Percentiles rank a stretch among this genome's conserved stretches.
Evolutionary conservation across 1,140 invertebrate genomes (phyloP).

Genomic region (Polypedilum pembai): DNA sequence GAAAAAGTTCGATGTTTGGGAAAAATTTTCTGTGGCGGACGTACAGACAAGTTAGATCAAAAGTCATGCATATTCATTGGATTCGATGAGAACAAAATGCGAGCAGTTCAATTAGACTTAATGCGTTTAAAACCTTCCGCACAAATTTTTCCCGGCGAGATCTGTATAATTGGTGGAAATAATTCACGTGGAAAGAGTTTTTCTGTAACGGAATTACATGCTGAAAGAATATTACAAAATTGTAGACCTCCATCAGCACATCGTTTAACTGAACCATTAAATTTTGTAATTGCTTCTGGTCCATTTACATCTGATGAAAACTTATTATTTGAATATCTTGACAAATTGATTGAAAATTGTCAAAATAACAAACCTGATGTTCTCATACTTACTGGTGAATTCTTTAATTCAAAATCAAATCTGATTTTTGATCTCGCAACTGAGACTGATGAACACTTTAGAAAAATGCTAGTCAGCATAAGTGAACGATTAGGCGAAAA

Average conservation of each 20-base stretch:
- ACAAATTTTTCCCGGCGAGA: slow-evolving; percentile 78
- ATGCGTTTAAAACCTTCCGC: slow-evolving; percentile 54
- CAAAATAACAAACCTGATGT: slow-evolving; percentile 65
- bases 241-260: slow-evolving; percentile 35
- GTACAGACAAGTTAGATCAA: slow-evolving; percentile 59
- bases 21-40: slow-evolving; percentile 56
- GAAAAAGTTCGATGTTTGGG: not conserved
- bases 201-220: slow-evolving; percentile 57
- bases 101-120: slow-evolving; percentile 51
- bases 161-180: slow-evolving; percentile 63
- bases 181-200: slow-evolving; percentile 62
- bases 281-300: slow-evolving; percentile 68
- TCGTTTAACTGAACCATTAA: slow-evolving; percentile 48
- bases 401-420: slow-evolving; percentile 53
- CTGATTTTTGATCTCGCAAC: not conserved
- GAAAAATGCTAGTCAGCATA: slow-evolving; percentile 4
- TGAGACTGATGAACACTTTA: slow-evolving; percentile 20
- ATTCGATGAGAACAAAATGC: slow-evolving; percentile 45
- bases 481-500: slow-evolving; percentile 47
- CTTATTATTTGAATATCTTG: slow-evolving; percentile 69
- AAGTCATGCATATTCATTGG: slow-evolving; percentile 63
- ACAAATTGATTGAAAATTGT: slow-evolving; percentile 65
- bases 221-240: slow-evolving; percentile 41
- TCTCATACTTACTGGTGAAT: slow-evolving; percentile 74
- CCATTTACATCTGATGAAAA: slow-evolving; percentile 73